Evolutionary conservation across 2,888 invertebrate species (phyloP).

Genomic region (Kuschelorhynchus macadamiae): DNA sequence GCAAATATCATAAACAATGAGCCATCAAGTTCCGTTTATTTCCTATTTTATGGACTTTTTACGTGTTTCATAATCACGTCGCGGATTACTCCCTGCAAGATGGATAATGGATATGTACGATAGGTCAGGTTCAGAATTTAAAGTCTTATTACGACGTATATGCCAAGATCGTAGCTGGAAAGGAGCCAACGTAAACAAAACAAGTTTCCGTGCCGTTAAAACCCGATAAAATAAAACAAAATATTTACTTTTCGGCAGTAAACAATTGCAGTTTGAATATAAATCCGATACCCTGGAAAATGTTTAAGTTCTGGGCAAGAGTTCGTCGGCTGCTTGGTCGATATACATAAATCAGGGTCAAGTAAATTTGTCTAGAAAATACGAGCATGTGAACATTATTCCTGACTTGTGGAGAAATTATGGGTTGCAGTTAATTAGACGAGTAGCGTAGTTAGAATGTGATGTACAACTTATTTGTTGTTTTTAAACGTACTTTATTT

Average conservation of each 20-base stretch:
- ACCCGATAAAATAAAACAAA: constrained; percentile 33
- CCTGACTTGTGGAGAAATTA: too few relatives aligned
- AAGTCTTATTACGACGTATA: constrained; percentile 10
- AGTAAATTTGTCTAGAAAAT: too few relatives aligned
- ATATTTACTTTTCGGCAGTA: constrained; percentile 29
- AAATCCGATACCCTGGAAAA: constrained; percentile 6
- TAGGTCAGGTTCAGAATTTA: constrained; percentile 30
- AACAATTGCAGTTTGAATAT: constrained; percentile 37
- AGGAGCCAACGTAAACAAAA: constrained; percentile 36
- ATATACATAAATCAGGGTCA: too few relatives aligned
- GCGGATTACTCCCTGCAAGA: constrained; percentile 29
- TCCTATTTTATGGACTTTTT: constrained; percentile 33
- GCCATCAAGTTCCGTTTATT: constrained; percentile 15
- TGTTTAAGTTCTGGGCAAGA: background rate
- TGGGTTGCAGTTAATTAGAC: background rate
- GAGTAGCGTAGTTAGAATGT: too few relatives aligned
- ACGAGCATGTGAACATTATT: too few relatives aligned
- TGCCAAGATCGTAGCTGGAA: constrained; percentile 34
- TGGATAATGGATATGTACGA: constrained; percentile 40
- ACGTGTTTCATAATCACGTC: constrained; percentile 33
- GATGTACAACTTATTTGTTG: too few relatives aligned
- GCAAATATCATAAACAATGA: constrained; percentile 16
- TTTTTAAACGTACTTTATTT: too few relatives aligned
- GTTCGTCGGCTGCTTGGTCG: too few relatives aligned
- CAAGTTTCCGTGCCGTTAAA: constrained; percentile 23